Conservation (phyloP, 2,888 invertebrate species). For the Trachelus iudaicus region DNA sequence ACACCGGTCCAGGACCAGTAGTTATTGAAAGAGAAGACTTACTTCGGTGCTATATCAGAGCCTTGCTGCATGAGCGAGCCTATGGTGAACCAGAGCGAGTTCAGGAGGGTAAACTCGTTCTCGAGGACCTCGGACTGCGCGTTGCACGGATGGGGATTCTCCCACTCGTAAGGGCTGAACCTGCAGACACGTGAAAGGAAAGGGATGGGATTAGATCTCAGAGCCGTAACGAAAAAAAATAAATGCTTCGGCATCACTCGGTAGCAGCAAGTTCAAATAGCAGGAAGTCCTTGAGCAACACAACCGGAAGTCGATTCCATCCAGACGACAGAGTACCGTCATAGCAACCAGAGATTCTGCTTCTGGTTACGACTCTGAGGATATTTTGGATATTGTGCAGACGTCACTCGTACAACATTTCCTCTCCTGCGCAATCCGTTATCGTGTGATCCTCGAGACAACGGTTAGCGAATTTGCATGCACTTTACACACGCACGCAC, state of each 20-base stretch:
- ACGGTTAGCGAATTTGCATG: not conserved
- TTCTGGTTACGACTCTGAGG: slow-evolving; percentile 16
- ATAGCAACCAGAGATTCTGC: not conserved
- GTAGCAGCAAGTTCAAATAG: not conserved
- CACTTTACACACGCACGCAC: not conserved
- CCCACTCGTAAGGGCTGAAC: slow-evolving; percentile 95
- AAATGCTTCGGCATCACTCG: not conserved
- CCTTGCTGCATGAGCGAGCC: slow-evolving; percentile 93
- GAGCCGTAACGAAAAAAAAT: slow-evolving; percentile 25
- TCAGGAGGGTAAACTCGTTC: slow-evolving; percentile 91
- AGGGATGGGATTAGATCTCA: slow-evolving; percentile 53
- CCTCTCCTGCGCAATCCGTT: not conserved
- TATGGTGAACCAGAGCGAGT: slow-evolving; percentile 96
- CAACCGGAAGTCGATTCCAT: not conserved
- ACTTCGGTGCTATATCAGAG: slow-evolving; percentile 92
- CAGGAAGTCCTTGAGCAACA: not conserved
- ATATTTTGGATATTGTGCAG: not conserved
- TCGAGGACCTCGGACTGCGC: slow-evolving; percentile 87
- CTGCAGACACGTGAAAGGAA: slow-evolving; percentile 70
- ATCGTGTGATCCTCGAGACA: slow-evolving; percentile 4
- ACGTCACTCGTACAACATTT: not conserved
- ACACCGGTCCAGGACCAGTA: not conserved
- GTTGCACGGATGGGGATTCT: slow-evolving; percentile 87
- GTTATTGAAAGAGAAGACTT: slow-evolving; percentile 66
- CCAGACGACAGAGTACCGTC: not conserved